Percentiles rank a stretch among this genome's conserved stretches.
phyloP scores from a whole-genome alignment of 2,113 vertebrate species.

The Athene noctua region DNA sequence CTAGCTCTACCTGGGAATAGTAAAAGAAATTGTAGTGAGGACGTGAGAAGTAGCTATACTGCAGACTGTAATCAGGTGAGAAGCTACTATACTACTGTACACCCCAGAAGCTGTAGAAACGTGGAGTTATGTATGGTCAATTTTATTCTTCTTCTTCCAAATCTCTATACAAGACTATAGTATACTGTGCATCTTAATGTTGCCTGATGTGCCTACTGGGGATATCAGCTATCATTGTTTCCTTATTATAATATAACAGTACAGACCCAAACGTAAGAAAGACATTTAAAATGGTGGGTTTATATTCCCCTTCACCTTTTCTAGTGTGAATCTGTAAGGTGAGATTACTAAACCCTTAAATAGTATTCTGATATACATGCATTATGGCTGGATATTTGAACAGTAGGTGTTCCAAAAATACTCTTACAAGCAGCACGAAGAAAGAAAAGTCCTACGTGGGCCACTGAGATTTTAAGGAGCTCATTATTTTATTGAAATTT shows the following conservation, averaged over 20 bases:
- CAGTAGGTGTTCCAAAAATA: neutral
- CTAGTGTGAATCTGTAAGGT: neutral
- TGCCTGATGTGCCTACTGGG: neutral
- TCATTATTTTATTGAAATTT: neutral
- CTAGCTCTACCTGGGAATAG: neutral
- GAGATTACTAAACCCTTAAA: neutral
- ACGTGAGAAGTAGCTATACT: neutral
- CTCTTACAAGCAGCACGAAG: neutral
- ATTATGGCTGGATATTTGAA: neutral
- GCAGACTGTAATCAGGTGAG: neutral
- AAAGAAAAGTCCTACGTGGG: neutral
- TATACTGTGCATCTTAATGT: neutral
- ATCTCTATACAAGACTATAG: neutral
- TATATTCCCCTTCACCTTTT: neutral
- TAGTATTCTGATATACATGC: neutral
- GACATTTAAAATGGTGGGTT: neutral
- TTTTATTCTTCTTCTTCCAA: neutral
- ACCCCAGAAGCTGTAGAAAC: neutral
- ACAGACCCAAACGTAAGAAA: neutral
- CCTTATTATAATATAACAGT: neutral
- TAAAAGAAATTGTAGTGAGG: neutral
- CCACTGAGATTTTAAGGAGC: neutral
- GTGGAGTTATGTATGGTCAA: neutral
- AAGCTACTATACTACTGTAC: neutral
- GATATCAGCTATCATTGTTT: neutral